Conservation (phyloP, 2,888 invertebrate genomes). For the Parthenolecanium corni region DNA sequence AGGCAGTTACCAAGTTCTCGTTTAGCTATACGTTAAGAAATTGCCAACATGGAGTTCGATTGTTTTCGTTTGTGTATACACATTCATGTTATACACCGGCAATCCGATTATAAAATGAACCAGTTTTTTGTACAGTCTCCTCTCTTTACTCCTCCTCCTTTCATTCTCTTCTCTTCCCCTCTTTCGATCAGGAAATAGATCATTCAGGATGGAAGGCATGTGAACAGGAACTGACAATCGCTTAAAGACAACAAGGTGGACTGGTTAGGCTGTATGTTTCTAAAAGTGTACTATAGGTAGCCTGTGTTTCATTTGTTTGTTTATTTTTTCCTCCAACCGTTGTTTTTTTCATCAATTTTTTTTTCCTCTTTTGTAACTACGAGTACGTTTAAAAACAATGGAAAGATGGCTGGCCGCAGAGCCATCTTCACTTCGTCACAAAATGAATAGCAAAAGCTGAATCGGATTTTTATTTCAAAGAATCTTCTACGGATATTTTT, state of each 20-base stretch:
- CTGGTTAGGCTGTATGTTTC: constrained; percentile 10
- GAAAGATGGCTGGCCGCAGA: constrained; percentile 25
- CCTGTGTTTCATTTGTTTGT: not conserved
- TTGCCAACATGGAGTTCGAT: constrained; percentile 27
- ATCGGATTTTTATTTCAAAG: too few species aligned
- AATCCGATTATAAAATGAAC: constrained; percentile 24
- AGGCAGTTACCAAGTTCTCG: not conserved
- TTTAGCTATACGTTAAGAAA: constrained; percentile 12
- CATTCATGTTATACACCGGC: not conserved
- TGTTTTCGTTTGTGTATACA: constrained; percentile 3
- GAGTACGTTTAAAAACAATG: constrained; percentile 17
- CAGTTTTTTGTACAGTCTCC: constrained; percentile 23
- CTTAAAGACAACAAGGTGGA: constrained; percentile 25
- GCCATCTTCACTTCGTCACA: constrained; percentile 25
- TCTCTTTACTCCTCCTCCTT: too few species aligned
- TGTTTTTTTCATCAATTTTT: not conserved
- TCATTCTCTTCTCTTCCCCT: too few species aligned
- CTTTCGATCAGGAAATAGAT: constrained; percentile 23
- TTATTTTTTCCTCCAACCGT: not conserved
- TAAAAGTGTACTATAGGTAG: too few species aligned
- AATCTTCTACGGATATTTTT: too few species aligned
- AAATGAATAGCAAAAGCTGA: constrained; percentile 7
- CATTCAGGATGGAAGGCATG: constrained; percentile 26
- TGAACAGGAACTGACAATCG: constrained; percentile 26
- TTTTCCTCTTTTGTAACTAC: not conserved